Conservation (phyloP, 2,113 vertebrate genomes). For the Grammomys surdaster region DNA sequence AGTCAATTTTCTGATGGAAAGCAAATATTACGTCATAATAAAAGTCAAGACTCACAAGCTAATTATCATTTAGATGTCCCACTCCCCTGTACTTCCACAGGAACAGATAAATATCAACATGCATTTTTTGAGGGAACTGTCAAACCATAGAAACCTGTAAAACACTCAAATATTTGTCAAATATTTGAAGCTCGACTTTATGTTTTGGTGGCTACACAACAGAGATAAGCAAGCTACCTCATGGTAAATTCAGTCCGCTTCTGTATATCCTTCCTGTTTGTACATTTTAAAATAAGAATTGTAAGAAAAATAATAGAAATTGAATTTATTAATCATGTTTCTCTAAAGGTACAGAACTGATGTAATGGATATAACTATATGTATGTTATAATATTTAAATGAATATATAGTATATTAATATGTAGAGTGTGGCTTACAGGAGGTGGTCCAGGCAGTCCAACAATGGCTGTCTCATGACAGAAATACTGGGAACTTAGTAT, state of each 20-base stretch:
- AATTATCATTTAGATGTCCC: neutral
- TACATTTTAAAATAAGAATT: neutral
- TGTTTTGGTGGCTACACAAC: neutral
- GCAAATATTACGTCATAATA: neutral
- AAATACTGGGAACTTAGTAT: neutral
- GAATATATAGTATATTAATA: neutral
- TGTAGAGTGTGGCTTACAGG: neutral
- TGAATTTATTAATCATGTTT: neutral
- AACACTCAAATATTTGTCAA: neutral
- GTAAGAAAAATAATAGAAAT: neutral
- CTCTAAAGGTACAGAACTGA: neutral
- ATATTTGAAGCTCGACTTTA: neutral
- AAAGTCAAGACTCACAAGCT: neutral
- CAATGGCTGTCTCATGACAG: neutral
- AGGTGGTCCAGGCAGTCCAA: neutral
- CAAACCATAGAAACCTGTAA: neutral
- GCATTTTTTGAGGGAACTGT: neutral
- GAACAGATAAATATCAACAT: neutral
- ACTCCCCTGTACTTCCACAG: neutral
- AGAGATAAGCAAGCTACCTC: neutral
- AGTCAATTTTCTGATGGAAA: neutral
- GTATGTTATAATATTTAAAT: neutral
- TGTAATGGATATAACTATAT: neutral
- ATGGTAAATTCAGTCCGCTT: neutral
- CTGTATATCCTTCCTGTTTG: neutral